These are phyloP conservation scores for Pipistrellus pipistrellus DNA, from an alignment of 2,797 vertebrate species.

Conservation along the genomic window DNA sequence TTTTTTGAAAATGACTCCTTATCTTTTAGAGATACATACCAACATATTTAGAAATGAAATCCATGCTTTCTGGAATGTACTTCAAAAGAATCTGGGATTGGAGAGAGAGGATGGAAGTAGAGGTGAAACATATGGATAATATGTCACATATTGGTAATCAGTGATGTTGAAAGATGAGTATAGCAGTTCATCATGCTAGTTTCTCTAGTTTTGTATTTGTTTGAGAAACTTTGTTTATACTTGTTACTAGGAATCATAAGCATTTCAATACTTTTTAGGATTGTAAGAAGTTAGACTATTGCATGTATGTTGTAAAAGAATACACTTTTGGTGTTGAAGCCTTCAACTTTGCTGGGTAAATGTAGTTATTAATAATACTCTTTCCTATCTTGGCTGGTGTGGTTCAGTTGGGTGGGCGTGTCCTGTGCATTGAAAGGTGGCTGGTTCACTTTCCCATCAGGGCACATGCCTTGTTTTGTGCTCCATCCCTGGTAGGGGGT, in stretches of 20 bases:
- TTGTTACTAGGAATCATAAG: conserved; percentile 51
- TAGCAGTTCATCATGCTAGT: neutral
- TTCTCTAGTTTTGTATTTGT: conserved; percentile 24
- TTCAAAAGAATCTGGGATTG: conserved; percentile 8
- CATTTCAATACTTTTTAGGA: conserved; percentile 40
- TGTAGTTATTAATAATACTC: neutral
- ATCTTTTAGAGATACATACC: conserved; percentile 13
- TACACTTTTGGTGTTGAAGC: neutral
- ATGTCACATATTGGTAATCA: neutral
- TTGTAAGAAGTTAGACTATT: conserved; percentile 38
- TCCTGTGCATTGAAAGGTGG: neutral
- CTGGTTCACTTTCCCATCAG: too few relatives aligned
- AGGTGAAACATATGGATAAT: neutral
- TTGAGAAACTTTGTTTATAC: conserved; percentile 8
- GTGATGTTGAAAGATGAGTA: neutral
- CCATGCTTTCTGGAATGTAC: neutral
- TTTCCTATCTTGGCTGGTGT: neutral
- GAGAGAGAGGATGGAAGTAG: neutral
- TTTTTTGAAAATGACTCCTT: conserved; percentile 3
- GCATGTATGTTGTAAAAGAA: neutral
- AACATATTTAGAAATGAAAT: conserved; percentile 43
- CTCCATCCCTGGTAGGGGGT: neutral
- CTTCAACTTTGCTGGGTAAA: conserved; percentile 2
- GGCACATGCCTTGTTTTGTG: neutral
- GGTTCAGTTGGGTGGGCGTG: neutral